phyloP scores from a whole-genome alignment of 2,113 vertebrate genomes.

The Mastomys natalensis region DNA sequence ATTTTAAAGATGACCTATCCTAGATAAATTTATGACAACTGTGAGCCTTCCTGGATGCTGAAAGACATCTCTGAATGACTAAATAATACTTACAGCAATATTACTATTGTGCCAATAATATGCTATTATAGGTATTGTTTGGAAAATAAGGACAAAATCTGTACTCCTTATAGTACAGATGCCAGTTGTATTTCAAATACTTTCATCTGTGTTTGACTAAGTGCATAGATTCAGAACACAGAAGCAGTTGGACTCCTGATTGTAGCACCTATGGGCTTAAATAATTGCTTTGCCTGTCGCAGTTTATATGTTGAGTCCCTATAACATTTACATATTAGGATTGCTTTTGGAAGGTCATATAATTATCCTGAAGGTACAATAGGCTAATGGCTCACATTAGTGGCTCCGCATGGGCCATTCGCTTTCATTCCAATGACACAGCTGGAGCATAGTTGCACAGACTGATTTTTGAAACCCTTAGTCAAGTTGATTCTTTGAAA shows the following conservation, averaged over 20 bases:
- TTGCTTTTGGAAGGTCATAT: conserved; percentile 53
- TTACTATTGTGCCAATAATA: background rate
- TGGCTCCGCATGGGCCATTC: conserved; percentile 45
- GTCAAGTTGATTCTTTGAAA: conserved; percentile 59
- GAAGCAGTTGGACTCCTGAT: background rate
- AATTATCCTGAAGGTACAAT: background rate
- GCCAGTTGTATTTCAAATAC: background rate
- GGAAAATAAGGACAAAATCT: background rate
- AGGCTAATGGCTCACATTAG: conserved; percentile 55
- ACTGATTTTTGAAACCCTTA: conserved; percentile 64
- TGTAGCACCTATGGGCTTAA: background rate
- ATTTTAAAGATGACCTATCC: too few relatives aligned
- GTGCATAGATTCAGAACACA: background rate
- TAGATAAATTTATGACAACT: too few relatives aligned
- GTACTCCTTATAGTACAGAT: background rate
- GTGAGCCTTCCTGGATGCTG: background rate
- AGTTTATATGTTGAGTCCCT: background rate
- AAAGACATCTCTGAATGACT: background rate
- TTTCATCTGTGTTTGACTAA: background rate
- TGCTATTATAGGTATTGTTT: background rate
- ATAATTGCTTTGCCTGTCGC: conserved; percentile 17
- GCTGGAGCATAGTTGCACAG: background rate
- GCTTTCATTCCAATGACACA: conserved; percentile 55
- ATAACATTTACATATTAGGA: conserved; percentile 39
- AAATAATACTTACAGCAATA: background rate